phyloP scores from a whole-genome alignment of 2,113 vertebrate species.

The Rhagologus leucostigma region DNA sequence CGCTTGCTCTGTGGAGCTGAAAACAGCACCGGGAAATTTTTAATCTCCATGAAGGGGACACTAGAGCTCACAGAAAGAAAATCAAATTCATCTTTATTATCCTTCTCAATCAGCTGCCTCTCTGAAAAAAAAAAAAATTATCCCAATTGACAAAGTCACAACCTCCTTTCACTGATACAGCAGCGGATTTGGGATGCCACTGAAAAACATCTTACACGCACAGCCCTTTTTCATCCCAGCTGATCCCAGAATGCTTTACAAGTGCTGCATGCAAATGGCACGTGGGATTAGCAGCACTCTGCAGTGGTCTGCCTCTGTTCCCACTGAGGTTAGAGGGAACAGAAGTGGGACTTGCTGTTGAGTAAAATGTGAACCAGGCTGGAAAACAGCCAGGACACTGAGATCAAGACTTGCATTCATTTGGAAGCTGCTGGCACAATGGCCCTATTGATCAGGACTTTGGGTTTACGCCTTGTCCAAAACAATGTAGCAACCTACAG shows the following conservation, averaged over 20 bases:
- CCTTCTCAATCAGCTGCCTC: not conserved
- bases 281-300: conserved; percentile 45
- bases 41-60: conserved; percentile 51
- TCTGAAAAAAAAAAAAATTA: not conserved
- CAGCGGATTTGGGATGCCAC: not conserved
- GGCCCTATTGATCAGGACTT: not conserved
- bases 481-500: not conserved
- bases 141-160: not conserved
- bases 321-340: not conserved
- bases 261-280: conserved; percentile 17
- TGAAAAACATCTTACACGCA: not conserved
- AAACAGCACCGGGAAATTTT: conserved; percentile 47
- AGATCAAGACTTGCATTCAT: conserved; percentile 30
- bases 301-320: not conserved
- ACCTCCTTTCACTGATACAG: not conserved
- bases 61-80: conserved; percentile 27
- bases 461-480: not conserved
- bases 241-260: conserved; percentile 14
- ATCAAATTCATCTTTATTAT: conserved; percentile 23
- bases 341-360: not conserved
- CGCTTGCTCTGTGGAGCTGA: conserved; percentile 26
- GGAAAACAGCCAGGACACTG: not conserved
- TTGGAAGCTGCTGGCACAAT: conserved; percentile 22
- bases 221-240: not conserved
- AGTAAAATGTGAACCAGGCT: conserved; percentile 26